These are phyloP conservation scores for Clusia tigrina DNA, from an alignment of 2,888 invertebrate species.

Conservation along the genomic window DNA sequence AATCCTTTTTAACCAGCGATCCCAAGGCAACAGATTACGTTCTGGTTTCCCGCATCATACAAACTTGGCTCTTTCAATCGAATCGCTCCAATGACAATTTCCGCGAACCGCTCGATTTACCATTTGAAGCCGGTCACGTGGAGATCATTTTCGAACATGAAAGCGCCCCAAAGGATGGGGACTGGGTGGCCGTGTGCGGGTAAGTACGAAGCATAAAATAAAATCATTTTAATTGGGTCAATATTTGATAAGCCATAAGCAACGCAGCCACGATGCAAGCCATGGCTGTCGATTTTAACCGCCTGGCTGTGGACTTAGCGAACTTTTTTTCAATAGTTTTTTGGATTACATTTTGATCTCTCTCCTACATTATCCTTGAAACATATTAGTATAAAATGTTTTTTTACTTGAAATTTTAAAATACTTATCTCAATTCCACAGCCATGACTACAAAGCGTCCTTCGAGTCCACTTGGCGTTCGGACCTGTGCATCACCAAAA, in stretches of 20 bases:
- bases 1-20: constrained; percentile 43
- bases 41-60: constrained; percentile 63
- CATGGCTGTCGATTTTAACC: not conserved
- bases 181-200: constrained; percentile 64
- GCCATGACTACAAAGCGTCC: constrained; percentile 64
- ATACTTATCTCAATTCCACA: constrained; percentile 37
- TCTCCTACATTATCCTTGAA: not conserved
- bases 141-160: constrained; percentile 65
- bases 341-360: not conserved
- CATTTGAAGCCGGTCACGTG: constrained; percentile 63
- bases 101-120: constrained; percentile 59
- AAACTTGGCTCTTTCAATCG: constrained; percentile 63
- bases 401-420: not conserved
- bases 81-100: constrained; percentile 63
- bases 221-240: not conserved
- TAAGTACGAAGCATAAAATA: constrained; percentile 46
- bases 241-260: not conserved
- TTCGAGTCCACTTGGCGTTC: constrained; percentile 71
- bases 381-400: not conserved
- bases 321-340: not conserved
- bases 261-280: not conserved
- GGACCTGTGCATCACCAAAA: constrained; percentile 68
- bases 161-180: constrained; percentile 52
- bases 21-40: constrained; percentile 62
- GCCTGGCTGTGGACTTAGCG: no score